Evolutionary conservation across 2,113 vertebrate species (phyloP).

Genomic region (Cinclus mexicanus): DNA sequence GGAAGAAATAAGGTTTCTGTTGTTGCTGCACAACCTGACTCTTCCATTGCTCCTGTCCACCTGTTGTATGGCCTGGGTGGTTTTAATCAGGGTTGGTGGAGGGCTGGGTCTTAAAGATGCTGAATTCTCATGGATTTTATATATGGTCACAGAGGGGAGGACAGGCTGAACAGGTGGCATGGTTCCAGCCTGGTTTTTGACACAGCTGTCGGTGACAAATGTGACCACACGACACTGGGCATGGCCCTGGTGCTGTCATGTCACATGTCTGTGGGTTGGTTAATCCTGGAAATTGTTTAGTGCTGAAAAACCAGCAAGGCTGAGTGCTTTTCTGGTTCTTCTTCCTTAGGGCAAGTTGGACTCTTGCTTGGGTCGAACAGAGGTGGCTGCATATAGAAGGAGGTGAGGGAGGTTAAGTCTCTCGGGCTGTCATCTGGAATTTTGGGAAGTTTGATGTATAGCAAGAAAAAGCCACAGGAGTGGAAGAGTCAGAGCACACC

Average conservation of each 20-base stretch:
- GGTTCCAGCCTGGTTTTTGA: background rate
- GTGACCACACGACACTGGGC: background rate
- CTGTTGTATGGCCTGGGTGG: background rate
- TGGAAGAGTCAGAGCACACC: background rate
- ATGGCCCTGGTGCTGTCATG: fast-evolving
- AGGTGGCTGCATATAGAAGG: background rate
- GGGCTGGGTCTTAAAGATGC: background rate
- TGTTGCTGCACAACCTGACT: background rate
- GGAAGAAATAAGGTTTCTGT: background rate
- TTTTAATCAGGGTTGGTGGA: background rate
- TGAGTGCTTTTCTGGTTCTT: background rate
- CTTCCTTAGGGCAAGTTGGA: background rate
- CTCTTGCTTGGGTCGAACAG: background rate
- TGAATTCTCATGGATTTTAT: background rate
- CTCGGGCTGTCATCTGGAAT: background rate
- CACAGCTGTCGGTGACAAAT: background rate
- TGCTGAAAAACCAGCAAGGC: background rate
- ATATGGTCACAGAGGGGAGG: background rate
- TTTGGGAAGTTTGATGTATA: background rate
- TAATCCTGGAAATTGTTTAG: background rate
- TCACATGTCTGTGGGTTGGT: background rate
- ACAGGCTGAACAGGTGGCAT: background rate
- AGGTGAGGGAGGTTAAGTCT: background rate
- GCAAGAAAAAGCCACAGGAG: background rate
- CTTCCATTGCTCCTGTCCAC: background rate